Evolutionary conservation across 2,113 vertebrate species (phyloP).

Genomic region (Vombatus ursinus): DNA sequence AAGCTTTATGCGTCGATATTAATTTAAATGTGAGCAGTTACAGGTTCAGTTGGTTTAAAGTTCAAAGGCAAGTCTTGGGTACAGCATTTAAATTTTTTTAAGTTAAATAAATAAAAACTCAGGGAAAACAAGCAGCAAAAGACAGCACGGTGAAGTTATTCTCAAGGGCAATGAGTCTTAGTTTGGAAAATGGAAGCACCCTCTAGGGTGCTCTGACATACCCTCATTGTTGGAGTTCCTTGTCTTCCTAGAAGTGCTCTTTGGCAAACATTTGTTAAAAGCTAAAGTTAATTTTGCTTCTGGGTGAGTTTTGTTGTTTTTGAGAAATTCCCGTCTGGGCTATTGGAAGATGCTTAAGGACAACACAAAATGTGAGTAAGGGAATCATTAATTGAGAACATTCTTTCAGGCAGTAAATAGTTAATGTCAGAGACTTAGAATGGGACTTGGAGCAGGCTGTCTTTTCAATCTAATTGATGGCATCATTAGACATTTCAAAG

Average conservation of each 20-base stretch:
- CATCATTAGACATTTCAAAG: neutral
- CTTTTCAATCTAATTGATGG: too few relatives aligned
- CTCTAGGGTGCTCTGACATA: neutral
- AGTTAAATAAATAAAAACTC: neutral
- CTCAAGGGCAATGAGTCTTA: neutral
- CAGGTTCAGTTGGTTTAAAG: neutral
- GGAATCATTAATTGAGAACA: neutral
- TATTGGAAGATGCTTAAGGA: neutral
- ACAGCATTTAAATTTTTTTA: neutral
- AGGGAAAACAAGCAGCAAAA: neutral
- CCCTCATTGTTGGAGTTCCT: neutral
- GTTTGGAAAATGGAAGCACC: neutral
- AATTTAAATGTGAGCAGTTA: neutral
- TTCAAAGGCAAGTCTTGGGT: neutral
- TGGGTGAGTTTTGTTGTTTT: neutral
- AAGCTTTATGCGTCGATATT: too few relatives aligned
- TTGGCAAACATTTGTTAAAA: neutral
- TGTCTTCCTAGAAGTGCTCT: neutral
- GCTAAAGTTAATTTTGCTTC: neutral
- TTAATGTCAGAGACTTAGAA: neutral
- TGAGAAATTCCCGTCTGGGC: neutral
- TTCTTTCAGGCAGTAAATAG: neutral
- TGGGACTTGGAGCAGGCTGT: neutral
- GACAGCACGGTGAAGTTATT: neutral
- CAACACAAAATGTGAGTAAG: neutral